phyloP scores from a whole-genome alignment of 1,140 invertebrate species.

The Drepana arcuata region DNA sequence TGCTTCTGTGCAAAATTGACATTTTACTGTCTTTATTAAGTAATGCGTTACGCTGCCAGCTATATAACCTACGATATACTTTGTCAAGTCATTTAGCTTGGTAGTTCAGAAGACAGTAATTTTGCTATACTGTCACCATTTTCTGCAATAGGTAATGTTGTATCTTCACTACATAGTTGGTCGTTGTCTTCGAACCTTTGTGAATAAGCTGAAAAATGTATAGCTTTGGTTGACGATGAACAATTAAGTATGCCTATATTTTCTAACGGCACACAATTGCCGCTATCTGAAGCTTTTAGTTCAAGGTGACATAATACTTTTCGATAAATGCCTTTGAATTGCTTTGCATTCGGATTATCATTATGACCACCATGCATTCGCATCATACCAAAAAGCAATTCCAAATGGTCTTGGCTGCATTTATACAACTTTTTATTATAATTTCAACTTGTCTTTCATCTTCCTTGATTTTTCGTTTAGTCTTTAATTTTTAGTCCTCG shows the following conservation, averaged over 20 bases:
- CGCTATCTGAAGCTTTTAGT: constrained; percentile 4
- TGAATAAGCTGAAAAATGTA: constrained; percentile 1
- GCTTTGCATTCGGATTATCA: constrained; percentile 37
- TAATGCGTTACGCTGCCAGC: too few relatives aligned
- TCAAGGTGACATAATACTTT: constrained; percentile 24
- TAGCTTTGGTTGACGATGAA: constrained; percentile 5
- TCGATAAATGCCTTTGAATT: constrained; percentile 28
- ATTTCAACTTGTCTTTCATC: not conserved
- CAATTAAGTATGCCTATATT: constrained; percentile 9
- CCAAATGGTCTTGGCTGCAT: constrained; percentile 47
- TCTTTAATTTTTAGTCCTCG: not conserved
- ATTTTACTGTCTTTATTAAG: not conserved
- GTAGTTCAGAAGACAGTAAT: too few relatives aligned
- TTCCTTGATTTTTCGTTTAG: constrained; percentile 2
- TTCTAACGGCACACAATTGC: constrained; percentile 8
- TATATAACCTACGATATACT: too few relatives aligned
- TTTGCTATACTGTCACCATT: too few relatives aligned
- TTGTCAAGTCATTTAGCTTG: too few relatives aligned
- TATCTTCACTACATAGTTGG: not conserved
- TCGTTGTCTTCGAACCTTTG: not conserved
- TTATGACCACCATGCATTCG: constrained; percentile 35
- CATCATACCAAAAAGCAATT: constrained; percentile 43
- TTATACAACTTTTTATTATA: constrained; percentile 20
- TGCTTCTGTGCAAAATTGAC: not conserved
- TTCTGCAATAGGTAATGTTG: too few relatives aligned